Evolutionary conservation across 2,113 vertebrate genomes (phyloP).

Genomic region (Atlantisia rogersi): DNA sequence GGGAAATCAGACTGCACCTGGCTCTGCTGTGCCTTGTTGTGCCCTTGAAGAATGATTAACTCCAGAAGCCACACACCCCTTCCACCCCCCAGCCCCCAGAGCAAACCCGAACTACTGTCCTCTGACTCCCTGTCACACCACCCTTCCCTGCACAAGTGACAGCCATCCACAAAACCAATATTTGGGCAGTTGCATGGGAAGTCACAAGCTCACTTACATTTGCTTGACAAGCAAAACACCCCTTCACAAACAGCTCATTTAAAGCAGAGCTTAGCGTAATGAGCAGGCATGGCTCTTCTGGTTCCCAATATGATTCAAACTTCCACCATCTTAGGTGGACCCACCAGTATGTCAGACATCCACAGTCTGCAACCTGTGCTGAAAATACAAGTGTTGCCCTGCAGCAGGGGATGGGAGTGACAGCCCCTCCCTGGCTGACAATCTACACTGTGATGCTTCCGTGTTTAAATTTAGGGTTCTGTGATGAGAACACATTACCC

Average conservation of each 20-base stretch:
- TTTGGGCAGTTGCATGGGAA: neutral
- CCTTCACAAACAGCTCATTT: neutral
- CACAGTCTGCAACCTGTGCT: neutral
- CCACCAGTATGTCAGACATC: neutral
- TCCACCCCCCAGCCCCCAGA: neutral
- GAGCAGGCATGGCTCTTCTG: neutral
- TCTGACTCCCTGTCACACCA: neutral
- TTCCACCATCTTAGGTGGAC: neutral
- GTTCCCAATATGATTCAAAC: neutral
- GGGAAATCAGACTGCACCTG: slow-evolving; percentile 72
- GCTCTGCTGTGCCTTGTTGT: slow-evolving; percentile 19
- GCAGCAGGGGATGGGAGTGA: neutral
- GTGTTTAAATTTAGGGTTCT: neutral
- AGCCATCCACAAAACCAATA: neutral
- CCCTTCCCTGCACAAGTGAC: neutral
- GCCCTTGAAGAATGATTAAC: slow-evolving; percentile 34
- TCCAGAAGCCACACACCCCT: slow-evolving; percentile 1
- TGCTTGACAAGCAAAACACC: neutral
- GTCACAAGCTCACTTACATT: neutral
- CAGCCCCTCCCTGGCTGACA: neutral
- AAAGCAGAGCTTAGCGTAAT: neutral
- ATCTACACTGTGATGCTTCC: neutral
- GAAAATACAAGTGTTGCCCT: neutral
- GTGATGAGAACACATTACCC: neutral
- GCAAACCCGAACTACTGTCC: neutral